Evolutionary conservation across 1,140 invertebrate species (phyloP), one percentile per base, ranked within the genome.

Genomic region (Apocrypta bakeri): DNA sequence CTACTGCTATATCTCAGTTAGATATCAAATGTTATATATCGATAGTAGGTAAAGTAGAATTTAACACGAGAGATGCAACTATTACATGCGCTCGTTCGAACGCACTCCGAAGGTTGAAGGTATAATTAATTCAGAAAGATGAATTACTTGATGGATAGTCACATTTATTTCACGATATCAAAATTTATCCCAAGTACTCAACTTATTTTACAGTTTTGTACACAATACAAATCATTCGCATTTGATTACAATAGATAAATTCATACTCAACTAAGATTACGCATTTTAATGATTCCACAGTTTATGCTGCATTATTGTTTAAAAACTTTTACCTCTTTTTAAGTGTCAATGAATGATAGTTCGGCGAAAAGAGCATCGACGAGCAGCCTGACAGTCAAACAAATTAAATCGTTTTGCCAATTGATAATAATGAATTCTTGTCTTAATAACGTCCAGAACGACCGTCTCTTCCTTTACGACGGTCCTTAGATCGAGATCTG

Each of bases 361-460:
- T 61, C 31, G 24, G 61, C 33, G 17, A 75, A 63, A 61, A 33
- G 27, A 75, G 14, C 29, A 61, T 61, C 11, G 17, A 33, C n/a
- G 31, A 12, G n/a, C 27, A 42, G 4, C 9, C 7, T 61, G n/a
- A 1, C 24, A 61, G 17, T 31, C 31, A 12, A 63, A 61, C 17
- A 56, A 56, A 56, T 56, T 14, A 74, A 33, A 21, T 75, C 31
- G 27, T 37, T 1, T 9, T 17, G 1, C 17, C 63, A 66, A 9
- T 37, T 37, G 33, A 37, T 37, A 9, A 37, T 4, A 37, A 8
- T 61, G n/a, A 61, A 61, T 61, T 61, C 33, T 37, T 37, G 3
- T 37, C 56, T 87, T 73, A 93, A 84, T 93, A 93, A 84, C 92
- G 85, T 48, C 92, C 92, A 83, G 92, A 93, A 21, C 92, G 87